These are phyloP conservation scores for Diacarnus erythraeanus DNA, from an alignment of 37 sponge, comb jelly and placozoan genomes.

Conservation along the genomic window DNA sequence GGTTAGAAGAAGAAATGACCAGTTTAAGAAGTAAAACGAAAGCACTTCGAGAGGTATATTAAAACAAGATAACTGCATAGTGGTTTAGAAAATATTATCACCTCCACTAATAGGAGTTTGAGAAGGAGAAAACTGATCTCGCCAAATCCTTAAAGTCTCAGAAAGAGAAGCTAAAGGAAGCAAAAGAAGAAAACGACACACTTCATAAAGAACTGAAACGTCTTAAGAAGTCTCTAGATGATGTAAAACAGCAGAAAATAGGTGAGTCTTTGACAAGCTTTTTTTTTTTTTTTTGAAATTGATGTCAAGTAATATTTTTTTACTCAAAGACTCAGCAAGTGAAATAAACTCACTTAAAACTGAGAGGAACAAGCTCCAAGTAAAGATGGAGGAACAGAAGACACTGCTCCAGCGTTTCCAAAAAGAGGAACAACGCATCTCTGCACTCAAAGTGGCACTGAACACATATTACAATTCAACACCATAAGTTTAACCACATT, in stretches of 20 bases:
- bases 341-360: neutral
- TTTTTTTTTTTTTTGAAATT: neutral
- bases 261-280: neutral
- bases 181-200: neutral
- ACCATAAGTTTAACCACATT: too few relatives aligned
- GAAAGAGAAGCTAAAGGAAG: neutral
- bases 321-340: too few relatives aligned
- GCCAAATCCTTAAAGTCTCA: neutral
- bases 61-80: too few relatives aligned
- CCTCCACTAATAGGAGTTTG: neutral
- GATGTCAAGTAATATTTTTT: neutral
- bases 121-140: neutral
- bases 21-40: neutral
- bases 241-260: constrained; percentile 49
- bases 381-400: neutral
- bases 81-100: too few relatives aligned
- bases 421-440: neutral
- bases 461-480: neutral
- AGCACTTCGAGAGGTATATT: neutral
- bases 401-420: neutral
- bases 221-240: constrained; percentile 1
- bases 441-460: neutral
- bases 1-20: neutral
- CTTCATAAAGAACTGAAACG: neutral
- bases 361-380: neutral